A percentile compares a stretch with the other conserved stretches of the same genome.
phyloP scores from a whole-genome alignment of 2,888 invertebrate species.

The Idaea straminata region DNA sequence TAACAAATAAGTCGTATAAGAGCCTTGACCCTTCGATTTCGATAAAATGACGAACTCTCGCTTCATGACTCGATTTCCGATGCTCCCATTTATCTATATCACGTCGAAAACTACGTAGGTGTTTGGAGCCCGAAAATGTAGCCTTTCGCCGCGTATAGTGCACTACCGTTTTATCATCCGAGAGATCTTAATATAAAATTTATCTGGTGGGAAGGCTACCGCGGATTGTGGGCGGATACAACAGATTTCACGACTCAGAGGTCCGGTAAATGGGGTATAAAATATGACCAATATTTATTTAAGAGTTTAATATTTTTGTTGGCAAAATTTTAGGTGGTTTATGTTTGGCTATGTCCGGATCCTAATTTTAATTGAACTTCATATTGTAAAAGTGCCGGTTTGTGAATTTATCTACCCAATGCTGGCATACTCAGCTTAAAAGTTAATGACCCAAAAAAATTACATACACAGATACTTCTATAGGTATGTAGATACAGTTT shows the following conservation, averaged over 20 bases:
- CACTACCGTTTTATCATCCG: constrained; percentile 17
- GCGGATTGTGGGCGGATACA: constrained; percentile 37
- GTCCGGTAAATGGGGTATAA: constrained; percentile 39
- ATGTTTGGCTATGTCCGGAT: neutral
- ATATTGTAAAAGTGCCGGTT: neutral
- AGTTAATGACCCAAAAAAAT: no score
- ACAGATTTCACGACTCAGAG: constrained; percentile 44
- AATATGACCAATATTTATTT: constrained; percentile 43
- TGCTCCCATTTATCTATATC: constrained; percentile 36
- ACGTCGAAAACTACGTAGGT: constrained; percentile 28
- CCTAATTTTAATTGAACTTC: neutral
- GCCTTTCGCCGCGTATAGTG: constrained; percentile 8
- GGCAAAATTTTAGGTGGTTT: constrained; percentile 8
- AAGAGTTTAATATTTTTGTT: constrained; percentile 14
- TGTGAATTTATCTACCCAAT: neutral
- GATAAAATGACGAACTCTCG: constrained; percentile 26
- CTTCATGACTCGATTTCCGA: constrained; percentile 37
- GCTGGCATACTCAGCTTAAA: neutral
- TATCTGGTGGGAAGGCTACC: constrained; percentile 34
- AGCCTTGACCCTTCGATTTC: constrained; percentile 15
- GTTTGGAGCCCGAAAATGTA: constrained; percentile 17
- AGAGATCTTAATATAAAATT: constrained; percentile 29
- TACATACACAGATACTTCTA: neutral
- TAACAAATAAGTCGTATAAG: constrained; percentile 18
- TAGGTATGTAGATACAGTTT: neutral